phyloP scores from a whole-genome alignment of 1,140 invertebrate genomes.

The Drosophila nigromelanica region DNA sequence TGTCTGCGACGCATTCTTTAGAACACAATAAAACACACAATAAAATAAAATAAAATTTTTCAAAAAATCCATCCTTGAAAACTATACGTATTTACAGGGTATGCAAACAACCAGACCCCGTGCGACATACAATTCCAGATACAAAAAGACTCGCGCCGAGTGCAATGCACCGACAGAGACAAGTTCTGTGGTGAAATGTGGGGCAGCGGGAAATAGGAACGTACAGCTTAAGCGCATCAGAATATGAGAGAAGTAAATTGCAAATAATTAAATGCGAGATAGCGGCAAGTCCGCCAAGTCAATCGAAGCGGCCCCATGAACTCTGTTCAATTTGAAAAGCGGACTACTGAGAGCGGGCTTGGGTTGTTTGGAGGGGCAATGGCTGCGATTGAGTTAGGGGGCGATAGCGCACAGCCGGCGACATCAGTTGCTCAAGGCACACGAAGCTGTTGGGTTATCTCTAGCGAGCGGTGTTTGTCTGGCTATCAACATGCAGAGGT shows the following conservation, averaged over 20 bases:
- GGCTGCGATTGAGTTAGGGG: slow-evolving; percentile 1
- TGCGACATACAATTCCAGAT: neutral
- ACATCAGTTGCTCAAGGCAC: slow-evolving; percentile 41
- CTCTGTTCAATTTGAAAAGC: slow-evolving; percentile 43
- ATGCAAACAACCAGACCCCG: neutral
- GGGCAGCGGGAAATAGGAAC: slow-evolving; percentile 14
- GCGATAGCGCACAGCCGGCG: slow-evolving; percentile 37
- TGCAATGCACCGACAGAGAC: neutral
- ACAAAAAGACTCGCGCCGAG: neutral
- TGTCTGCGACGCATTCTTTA: too few species aligned
- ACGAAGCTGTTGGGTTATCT: slow-evolving; percentile 43
- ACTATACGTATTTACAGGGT: neutral
- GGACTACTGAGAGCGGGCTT: slow-evolving; percentile 2
- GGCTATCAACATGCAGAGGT: slow-evolving; percentile 84
- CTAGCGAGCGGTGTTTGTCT: neutral
- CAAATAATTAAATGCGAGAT: slow-evolving; percentile 65
- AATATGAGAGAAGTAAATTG: slow-evolving; percentile 64
- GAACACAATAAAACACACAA: too few species aligned
- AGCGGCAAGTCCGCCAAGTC: slow-evolving; percentile 22
- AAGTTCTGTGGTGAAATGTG: too few species aligned
- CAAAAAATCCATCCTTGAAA: too few species aligned
- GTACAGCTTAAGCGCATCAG: slow-evolving; percentile 31
- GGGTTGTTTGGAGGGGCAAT: neutral
- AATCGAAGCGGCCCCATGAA: slow-evolving; percentile 58
- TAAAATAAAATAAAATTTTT: too few species aligned